phyloP scores from a whole-genome alignment of 92 coral and sea anemone genomes.

The Diadumene lineata region DNA sequence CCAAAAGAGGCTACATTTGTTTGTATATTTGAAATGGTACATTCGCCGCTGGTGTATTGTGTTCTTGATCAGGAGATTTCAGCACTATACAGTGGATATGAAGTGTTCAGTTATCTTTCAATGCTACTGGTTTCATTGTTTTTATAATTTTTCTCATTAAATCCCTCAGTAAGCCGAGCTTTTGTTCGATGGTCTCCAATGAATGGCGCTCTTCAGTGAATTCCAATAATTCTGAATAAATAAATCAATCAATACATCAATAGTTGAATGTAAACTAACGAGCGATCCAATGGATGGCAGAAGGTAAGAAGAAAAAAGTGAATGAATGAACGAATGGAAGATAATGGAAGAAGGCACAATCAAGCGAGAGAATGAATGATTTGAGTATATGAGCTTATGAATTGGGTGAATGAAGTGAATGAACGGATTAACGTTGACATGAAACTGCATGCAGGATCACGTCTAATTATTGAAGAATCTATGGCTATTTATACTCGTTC shows the following conservation, averaged over 20 bases:
- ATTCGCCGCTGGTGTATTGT: too few relatives aligned
- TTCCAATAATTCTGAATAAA: constrained; percentile 62
- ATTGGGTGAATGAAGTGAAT: too few relatives aligned
- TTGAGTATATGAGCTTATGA: too few relatives aligned
- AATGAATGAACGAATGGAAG: too few relatives aligned
- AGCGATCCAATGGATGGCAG: neutral
- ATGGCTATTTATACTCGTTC: too few relatives aligned
- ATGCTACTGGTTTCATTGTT: constrained; percentile 61
- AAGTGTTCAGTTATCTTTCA: neutral
- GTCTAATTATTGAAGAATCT: too few relatives aligned
- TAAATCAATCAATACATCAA: neutral
- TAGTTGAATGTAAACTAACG: neutral
- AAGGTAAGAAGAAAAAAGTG: neutral
- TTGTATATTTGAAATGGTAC: too few relatives aligned
- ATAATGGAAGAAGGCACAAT: neutral
- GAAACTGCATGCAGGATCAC: too few relatives aligned
- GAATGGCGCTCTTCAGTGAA: constrained; percentile 77
- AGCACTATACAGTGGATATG: neutral
- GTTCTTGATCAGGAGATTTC: neutral
- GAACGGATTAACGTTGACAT: too few relatives aligned
- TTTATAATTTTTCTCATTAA: constrained; percentile 78
- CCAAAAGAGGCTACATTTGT: too few relatives aligned
- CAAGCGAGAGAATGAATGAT: neutral
- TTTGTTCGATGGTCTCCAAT: constrained; percentile 77
- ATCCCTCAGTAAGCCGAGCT: constrained; percentile 65